Conservation (phyloP, 2,113 vertebrate genomes). For the Stegostoma tigrinum region DNA sequence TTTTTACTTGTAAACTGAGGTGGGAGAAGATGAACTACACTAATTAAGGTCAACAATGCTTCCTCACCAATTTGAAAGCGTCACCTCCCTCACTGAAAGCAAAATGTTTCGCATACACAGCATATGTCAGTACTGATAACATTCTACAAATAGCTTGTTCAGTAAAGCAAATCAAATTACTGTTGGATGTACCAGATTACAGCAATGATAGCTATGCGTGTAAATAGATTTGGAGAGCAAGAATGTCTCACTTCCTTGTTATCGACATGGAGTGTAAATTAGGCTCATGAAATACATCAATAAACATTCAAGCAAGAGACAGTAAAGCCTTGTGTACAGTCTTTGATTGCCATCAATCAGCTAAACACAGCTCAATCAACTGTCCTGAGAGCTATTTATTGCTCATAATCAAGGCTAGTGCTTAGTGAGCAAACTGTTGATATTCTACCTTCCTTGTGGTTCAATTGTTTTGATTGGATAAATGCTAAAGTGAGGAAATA, state of each 20-base stretch:
- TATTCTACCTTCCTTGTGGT: not conserved
- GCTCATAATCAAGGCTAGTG: not conserved
- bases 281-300: constrained; percentile 27
- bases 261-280: constrained; percentile 12
- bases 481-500: not conserved
- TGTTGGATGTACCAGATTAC: not conserved
- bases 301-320: not conserved
- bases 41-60: not conserved
- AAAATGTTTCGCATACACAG: constrained; percentile 31
- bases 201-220: constrained; percentile 9
- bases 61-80: not conserved
- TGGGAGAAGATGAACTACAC: not conserved
- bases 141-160: constrained; percentile 19
- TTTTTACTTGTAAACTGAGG: not conserved
- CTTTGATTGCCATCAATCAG: constrained; percentile 15
- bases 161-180: constrained; percentile 24
- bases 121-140: constrained; percentile 7
- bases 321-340: not conserved
- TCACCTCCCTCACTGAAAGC: not conserved
- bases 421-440: not conserved
- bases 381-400: not conserved
- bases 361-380: constrained; percentile 2
- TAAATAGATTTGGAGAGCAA: constrained; percentile 18
- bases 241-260: constrained; percentile 23
- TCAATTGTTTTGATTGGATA: not conserved